Evolutionary conservation across 1,140 invertebrate species (phyloP).

Genomic region (Lamellibrachia luymesi): DNA sequence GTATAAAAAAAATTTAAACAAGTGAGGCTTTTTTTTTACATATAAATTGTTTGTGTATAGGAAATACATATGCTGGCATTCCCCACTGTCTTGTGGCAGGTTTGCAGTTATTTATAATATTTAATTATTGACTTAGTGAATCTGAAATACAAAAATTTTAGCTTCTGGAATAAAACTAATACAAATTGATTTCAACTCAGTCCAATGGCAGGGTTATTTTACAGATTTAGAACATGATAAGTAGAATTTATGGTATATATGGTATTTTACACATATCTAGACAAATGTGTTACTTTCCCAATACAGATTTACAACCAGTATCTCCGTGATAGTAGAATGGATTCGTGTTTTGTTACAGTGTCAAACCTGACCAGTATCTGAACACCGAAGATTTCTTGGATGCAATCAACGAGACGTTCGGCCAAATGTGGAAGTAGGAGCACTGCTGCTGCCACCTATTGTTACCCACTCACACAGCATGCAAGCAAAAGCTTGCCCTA

Average conservation of each 20-base stretch:
- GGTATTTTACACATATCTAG: not conserved
- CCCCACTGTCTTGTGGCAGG: too few species aligned
- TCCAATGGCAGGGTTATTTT: not conserved
- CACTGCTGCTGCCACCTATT: not conserved
- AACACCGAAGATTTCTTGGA: slow-evolving; percentile 57
- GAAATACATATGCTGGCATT: too few species aligned
- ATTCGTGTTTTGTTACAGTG: slow-evolving; percentile 43
- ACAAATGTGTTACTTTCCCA: not conserved
- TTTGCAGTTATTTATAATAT: too few species aligned
- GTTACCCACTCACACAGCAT: not conserved
- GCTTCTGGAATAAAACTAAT: not conserved
- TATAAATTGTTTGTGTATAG: not conserved
- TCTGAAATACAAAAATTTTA: too few species aligned
- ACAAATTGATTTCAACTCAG: not conserved
- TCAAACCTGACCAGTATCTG: slow-evolving; percentile 54
- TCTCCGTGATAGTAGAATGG: not conserved
- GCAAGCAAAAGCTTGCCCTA: not conserved
- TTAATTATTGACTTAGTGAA: too few species aligned
- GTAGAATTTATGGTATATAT: not conserved
- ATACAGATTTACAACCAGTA: not conserved
- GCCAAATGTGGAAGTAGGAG: slow-evolving; percentile 19
- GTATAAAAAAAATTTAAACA: not conserved
- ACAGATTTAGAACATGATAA: not conserved
- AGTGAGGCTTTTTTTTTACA: not conserved
- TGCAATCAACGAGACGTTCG: slow-evolving; percentile 44